Evolutionary conservation across 2,113 vertebrate species (phyloP).

Genomic region (Hemichromis elongatus): DNA sequence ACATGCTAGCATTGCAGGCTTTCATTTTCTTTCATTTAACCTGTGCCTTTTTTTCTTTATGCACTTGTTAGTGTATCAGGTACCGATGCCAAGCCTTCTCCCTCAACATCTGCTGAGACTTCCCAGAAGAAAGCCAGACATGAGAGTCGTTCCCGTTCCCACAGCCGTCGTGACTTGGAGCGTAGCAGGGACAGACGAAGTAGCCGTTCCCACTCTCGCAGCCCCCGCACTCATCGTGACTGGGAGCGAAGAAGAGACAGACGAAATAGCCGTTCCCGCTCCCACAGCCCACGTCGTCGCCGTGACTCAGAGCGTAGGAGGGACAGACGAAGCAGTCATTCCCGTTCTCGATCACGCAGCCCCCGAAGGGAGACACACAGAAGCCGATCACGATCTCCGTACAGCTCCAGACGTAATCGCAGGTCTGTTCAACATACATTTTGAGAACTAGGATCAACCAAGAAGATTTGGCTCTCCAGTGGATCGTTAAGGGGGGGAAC

Average conservation of each 20-base stretch:
- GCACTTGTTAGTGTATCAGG: not conserved
- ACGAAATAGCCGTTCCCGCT: not conserved
- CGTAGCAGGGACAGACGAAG: not conserved
- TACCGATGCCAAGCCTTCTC: not conserved
- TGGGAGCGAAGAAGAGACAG: not conserved
- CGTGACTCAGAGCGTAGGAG: accelerated
- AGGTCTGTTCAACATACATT: conserved; percentile 14
- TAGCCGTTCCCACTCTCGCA: conserved; percentile 38
- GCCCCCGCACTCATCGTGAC: conserved; percentile 32
- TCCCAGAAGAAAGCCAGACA: not conserved
- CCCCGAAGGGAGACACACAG: not conserved
- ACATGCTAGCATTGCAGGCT: no score
- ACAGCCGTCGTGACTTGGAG: not conserved
- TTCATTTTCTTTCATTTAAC: not conserved
- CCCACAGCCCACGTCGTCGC: accelerated
- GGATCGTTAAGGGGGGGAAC: not conserved
- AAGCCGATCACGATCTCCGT: not conserved
- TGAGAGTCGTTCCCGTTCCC: conserved; percentile 35
- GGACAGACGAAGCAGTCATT: not conserved
- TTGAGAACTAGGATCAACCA: not conserved
- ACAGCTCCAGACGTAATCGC: not conserved
- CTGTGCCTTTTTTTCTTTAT: not conserved
- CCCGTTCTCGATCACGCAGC: not conserved
- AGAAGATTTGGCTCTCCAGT: not conserved
- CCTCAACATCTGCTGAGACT: not conserved